Conservation (phyloP, 2,113 vertebrate species). For the Embiotoca jacksoni region DNA sequence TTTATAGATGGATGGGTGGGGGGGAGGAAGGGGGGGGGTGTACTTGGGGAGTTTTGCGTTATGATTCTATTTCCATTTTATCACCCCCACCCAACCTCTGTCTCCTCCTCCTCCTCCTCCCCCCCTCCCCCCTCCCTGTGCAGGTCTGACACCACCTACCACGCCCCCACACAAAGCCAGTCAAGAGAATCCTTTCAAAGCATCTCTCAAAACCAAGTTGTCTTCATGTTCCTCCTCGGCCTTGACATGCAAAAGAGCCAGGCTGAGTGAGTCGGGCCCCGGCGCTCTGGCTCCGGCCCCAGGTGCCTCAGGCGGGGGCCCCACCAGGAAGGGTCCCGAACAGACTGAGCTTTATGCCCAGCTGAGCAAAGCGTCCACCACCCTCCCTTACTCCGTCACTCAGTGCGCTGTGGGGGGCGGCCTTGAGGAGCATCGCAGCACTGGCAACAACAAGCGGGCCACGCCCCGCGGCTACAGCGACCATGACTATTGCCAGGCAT, state of each 20-base stretch:
- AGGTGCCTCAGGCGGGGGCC: conserved; percentile 82
- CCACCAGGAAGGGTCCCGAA: conserved; percentile 89
- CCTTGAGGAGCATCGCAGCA: conserved; percentile 88
- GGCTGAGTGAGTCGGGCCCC: conserved; percentile 88
- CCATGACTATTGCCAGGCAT: conserved; percentile 98
- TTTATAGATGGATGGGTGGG: conserved; percentile 64
- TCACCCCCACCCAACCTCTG: conserved; percentile 52
- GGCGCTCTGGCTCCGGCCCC: conserved; percentile 82
- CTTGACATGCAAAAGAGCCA: conserved; percentile 92
- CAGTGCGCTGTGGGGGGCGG: conserved; percentile 77
- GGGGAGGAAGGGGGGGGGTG: conserved; percentile 6
- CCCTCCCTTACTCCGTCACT: conserved; percentile 82
- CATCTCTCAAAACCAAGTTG: conserved; percentile 96
- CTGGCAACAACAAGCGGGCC: conserved; percentile 86
- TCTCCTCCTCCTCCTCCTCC: conserved; percentile 21
- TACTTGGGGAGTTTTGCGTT: conserved; percentile 50
- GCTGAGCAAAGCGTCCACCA: conserved; percentile 92
- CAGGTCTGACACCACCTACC: conserved; percentile 99
- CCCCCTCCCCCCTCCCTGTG: background rate
- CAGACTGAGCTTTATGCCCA: conserved; percentile 96
- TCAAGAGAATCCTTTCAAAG: conserved; percentile 98
- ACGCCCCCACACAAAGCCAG: conserved; percentile 99
- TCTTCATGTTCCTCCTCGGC: conserved; percentile 94
- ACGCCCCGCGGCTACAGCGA: conserved; percentile 93
- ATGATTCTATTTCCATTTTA: conserved; percentile 70